Evolutionary conservation across 2,888 invertebrate species (phyloP).

Genomic region (Tipula helvola): DNA sequence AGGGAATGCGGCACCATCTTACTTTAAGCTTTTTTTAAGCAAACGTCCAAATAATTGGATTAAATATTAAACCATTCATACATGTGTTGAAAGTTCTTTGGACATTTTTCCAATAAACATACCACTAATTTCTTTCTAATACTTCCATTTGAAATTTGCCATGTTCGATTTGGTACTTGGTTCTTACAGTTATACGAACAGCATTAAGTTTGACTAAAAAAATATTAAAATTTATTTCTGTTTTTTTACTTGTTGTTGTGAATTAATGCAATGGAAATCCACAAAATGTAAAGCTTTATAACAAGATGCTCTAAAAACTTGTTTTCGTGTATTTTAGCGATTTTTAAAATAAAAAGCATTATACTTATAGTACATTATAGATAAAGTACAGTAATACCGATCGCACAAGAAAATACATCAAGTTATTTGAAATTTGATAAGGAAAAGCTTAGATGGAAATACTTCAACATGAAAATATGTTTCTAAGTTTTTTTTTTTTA

Average conservation of each 20-base stretch:
- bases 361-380: neutral
- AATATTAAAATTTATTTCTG: too few species aligned
- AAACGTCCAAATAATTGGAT: too few species aligned
- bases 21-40: too few species aligned
- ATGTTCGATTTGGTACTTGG: too few species aligned
- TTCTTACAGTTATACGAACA: too few species aligned
- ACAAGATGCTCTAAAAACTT: neutral
- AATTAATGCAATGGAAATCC: neutral
- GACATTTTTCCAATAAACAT: too few species aligned
- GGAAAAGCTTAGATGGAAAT: neutral
- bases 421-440: neutral
- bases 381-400: neutral
- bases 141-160: too few species aligned
- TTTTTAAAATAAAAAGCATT: neutral
- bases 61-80: too few species aligned
- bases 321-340: neutral
- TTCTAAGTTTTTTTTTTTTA: neutral
- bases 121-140: too few species aligned
- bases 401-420: neutral
- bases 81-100: too few species aligned
- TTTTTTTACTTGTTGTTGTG: neutral
- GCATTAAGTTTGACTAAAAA: too few species aligned
- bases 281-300: neutral
- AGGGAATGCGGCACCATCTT: too few species aligned
- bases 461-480: neutral